Evolutionary conservation across 2,888 invertebrate genomes (phyloP).

Genomic region (Pseudococcus longispinus): DNA sequence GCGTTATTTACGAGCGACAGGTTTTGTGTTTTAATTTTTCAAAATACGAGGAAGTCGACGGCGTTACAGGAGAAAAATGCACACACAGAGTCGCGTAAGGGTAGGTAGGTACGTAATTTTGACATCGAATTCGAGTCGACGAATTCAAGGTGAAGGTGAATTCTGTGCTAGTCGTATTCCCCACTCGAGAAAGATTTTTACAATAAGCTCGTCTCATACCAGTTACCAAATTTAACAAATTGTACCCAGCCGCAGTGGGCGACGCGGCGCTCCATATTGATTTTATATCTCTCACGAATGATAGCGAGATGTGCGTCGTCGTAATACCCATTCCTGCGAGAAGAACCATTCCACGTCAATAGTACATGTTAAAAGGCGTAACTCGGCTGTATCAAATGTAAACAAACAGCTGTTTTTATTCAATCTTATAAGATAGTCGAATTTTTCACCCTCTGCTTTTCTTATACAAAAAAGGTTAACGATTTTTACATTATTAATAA

Average conservation of each 20-base stretch:
- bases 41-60: conserved; percentile 1
- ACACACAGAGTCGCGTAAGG: too few relatives aligned
- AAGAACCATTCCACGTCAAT: conserved; percentile 20
- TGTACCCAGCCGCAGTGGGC: background rate
- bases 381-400: background rate
- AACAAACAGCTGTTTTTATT: conserved; percentile 37
- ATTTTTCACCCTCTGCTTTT: background rate
- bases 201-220: conserved; percentile 16
- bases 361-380: background rate
- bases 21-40: background rate
- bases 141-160: conserved; percentile 44
- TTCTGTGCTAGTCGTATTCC: background rate
- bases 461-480: background rate
- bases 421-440: background rate
- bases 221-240: conserved; percentile 40
- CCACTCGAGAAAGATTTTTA: conserved; percentile 25
- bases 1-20: background rate
- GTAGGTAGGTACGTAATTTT: background rate
- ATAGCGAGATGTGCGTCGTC: conserved; percentile 38
- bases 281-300: conserved; percentile 40
- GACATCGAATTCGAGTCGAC: background rate
- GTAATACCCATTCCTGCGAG: conserved; percentile 4
- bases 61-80: background rate
- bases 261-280: conserved; percentile 28
- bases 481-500: background rate